Base-by-base conservation (phyloP, 1,140 invertebrate species). In the Drosophila oshimai region DNA sequence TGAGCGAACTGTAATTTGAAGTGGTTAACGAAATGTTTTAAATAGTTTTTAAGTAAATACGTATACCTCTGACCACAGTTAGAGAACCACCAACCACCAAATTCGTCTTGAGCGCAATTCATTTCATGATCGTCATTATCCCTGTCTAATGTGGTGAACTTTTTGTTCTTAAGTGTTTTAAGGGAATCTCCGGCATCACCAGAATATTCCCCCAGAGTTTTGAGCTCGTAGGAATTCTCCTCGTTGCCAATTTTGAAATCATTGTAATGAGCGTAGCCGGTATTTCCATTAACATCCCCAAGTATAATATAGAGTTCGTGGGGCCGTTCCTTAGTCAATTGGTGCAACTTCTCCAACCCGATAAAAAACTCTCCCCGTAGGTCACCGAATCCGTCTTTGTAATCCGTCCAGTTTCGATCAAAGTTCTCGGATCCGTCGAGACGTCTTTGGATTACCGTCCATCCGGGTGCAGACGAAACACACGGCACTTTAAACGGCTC, bases 121-220 rank as follows among this genome's bases (percentile, higher is more conserved):
- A 13, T 10, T 3, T n/a, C n/a, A 37, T 0, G 0, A 10, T 4
- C 4, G 9, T 20, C n/a, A 17, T 36, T 26, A 18, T 55, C 42
- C 3, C 13, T 6, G 12, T 57, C 45, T 12, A 37, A 50, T 4
- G 55, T 58, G 0, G 24, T 2, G n/a, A 58, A 58, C 17, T 24
- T 24, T 15, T 13, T 39, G n/a, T 18, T 1, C 2, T 10, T 12
- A 12, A 28, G 5, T 4, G 7, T 0, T 2, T 1, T 6, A 6
- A 53, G 22, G 3, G 36, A 33, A 15, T 61, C 20, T 1, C 47
- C 47, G 4, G 47, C 57, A 4, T 13, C 34, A 45, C 92, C 92
- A 84, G 92, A 92, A 74, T 95, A 95, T 72, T 95, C 93, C 94
- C 93, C 93, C 0, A 96, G 81, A 0, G 93, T 89, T 58, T 92